Evolutionary conservation across 2,797 vertebrate species (phyloP), one percentile per base, ranked within the genome.

Genomic region (Sebastes variabilis): DNA sequence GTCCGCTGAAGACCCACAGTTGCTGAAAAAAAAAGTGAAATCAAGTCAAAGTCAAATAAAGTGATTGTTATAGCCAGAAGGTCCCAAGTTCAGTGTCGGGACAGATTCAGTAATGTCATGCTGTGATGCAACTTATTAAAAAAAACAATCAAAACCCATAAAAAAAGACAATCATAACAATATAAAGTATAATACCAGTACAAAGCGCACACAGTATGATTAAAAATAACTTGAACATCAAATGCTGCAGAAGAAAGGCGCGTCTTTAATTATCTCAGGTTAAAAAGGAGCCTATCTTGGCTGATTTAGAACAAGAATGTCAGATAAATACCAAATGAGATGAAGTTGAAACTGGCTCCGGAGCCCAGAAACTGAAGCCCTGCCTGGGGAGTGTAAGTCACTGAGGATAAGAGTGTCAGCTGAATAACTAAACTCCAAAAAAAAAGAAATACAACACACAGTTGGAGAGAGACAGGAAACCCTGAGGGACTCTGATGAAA

Each of bases 401-500:
- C 75, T 18, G 74, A 20, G 81, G 77, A 83, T 67, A 9, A 73
- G 68, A 82, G 82, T 65, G 71, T 86, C 87, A 77, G 60, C 66
- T 58, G 66, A 82, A 84, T 38, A 75, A 75, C 25, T 62, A 34
- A 77, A 78, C 73, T 61, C 66, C 27, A 13, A 68, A 75, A 86
- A 75, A 86, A 54, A 5, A 72, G 29, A 76, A 66, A 82, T 7
- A 54, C 56, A 65, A 46, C 56, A 65, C 64, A 62, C 80, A 77
- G 87, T 70, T 4, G 56, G 66, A 66, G 84, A 66, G 77, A 77
- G 85, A 82, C 84, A 75, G 80, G 82, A 89, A 82, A 52, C 77
- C 87, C 84, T 34, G 72, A 81, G 87, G 86, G 84, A 86, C 64
- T 56, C 60, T 27, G 75, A 87, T 84, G 82, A 87, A 85, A 83